Base-by-base conservation (phyloP, 1,140 invertebrate genomes). In the Coptotermes formosanus region DNA sequence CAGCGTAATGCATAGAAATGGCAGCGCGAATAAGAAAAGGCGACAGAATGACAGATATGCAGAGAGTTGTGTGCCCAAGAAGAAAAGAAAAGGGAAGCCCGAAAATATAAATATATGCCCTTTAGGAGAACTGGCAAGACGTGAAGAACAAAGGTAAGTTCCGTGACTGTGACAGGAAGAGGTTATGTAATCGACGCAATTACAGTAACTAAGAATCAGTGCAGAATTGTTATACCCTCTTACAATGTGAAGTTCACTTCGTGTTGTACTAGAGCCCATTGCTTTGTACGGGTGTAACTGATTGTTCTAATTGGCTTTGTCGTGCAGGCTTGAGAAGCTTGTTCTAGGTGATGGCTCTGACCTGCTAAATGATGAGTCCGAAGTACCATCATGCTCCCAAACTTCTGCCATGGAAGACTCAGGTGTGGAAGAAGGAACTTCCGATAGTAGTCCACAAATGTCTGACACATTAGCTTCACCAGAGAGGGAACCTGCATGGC, bases 401-500 rank as follows among this genome's bases (percentile, higher is more conserved):
- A 30, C 64, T 75, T 75, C 64, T 75, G 64, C 64, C 8, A 75
- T 75, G 64, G 64, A 75, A 30, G 64, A 75, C 64, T 75, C 64
- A 11, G 64, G 64, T 75, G 64, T 75, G 25, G 64, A 75, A 7
- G 64, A 75, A 75, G 64, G 64, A 30, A 12, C n/a, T 75, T 75
- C 0, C 7, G 64, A 75, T 30, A 75, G 64, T 75, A 75, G 64
- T 30, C 64, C 64, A n/a, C 64, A 75, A 30, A 75, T 75, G 64
- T 75, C 64, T 75, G 64, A 75, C n/a, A 75, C 64, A 75, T 75
- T 75, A 30, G 64, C 64, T 30, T 75, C 64, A 75, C 64, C 64
- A 75, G 64, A 75, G n/a, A 75, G 64, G 25, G 64, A 75, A 75
- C 64, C 64, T n/a, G 64, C 64, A 75, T 75, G 64, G 64, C 64